Base-by-base conservation (phyloP, 1,140 invertebrate species). In the Listronotus bonariensis region DNA sequence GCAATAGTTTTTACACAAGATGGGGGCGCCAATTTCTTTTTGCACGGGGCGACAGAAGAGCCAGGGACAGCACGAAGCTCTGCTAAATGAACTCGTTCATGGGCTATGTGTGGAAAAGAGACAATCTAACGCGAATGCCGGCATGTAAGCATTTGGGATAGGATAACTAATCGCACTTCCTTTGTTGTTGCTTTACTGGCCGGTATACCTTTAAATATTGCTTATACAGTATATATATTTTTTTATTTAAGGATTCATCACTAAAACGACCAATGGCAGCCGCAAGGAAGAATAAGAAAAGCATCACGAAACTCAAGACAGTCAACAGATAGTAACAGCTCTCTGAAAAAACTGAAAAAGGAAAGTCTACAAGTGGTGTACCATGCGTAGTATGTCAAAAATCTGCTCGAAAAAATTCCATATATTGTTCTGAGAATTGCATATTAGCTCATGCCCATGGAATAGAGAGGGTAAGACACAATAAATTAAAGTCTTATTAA, bases 371-470 rank as follows among this genome's bases (percentile, higher is more conserved):
- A 15, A 40, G 41, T 54, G 18, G 61, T 7, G 60, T 73, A 12
- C 66, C 70, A 41, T 92, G 90, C 73, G 86, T 91, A 34, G 88
- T 91, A 18, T 92, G 90, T 72, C 89, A 89, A 73, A 90, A 89
- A 73, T 78, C 86, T 69, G 83, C 88, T 0, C 80, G 88, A 68
- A 77, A 83, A 65, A 87, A 85, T 70, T 86, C 89, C 53, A 88
- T 95, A 79, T 97, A 95, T 79, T 97, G 95, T 75, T 92, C 92
- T 68, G 90, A 94, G 72, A 83, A 85, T 10, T 97, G 95, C 75
- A 93, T 96, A 71, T 80, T 90, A 41, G 88, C 88, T 66, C 92
- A 96, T 80, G 91, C 92, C 0, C 86, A 91, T 69, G 88, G 89
- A 54, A 76, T 82, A 12, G 82, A 83, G 69, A 81, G 84, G 78